phyloP scores from a whole-genome alignment of 2,888 invertebrate genomes.

The Idaea straminata region DNA sequence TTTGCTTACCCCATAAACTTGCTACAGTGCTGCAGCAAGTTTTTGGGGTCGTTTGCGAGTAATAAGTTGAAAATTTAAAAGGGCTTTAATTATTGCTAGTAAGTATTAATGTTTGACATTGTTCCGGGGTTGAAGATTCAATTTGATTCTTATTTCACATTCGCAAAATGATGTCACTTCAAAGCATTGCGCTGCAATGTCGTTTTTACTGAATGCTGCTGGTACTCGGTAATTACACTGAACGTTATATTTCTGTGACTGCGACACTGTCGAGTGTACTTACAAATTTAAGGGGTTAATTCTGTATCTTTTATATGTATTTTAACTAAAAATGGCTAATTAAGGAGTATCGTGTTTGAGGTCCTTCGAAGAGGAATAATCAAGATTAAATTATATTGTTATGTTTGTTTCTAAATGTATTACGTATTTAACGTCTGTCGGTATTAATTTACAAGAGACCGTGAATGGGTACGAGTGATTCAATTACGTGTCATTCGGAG shows the following conservation, averaged over 20 bases:
- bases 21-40: background rate
- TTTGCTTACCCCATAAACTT: too few species aligned
- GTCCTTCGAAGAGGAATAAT: too few species aligned
- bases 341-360: too few species aligned
- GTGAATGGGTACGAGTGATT: constrained; percentile 55
- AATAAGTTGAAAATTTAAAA: background rate
- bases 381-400: too few species aligned
- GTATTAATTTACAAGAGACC: constrained; percentile 68
- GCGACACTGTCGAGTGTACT: constrained; percentile 9
- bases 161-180: constrained; percentile 53
- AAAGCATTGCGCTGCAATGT: constrained; percentile 54
- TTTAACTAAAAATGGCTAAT: too few species aligned
- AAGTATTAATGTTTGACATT: background rate
- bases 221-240: constrained; percentile 57
- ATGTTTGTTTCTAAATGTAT: background rate
- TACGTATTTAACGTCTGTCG: constrained; percentile 56
- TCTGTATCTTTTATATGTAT: background rate
- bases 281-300: constrained; percentile 4
- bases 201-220: constrained; percentile 58
- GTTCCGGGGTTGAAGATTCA: constrained; percentile 24
- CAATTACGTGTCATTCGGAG: constrained; percentile 72
- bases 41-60: background rate
- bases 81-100: background rate
- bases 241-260: background rate
- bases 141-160: constrained; percentile 63